Conservation (phyloP, 2,113 vertebrate species). For the Nothocercus nigrocapillus region DNA sequence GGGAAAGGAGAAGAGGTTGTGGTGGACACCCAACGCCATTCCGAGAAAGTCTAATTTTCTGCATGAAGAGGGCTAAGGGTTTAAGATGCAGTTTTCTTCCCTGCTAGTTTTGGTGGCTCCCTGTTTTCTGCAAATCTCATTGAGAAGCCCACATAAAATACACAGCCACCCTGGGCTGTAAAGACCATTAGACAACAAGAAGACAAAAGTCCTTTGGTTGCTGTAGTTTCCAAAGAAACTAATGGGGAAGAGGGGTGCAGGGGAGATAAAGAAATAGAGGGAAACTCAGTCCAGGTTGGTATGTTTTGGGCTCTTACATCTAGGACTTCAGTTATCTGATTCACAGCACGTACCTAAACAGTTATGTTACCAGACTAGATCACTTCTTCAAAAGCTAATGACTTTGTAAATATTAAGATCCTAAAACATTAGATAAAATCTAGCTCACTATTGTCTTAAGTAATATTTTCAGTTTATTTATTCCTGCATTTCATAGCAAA, state of each 20-base stretch:
- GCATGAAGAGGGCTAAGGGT: neutral
- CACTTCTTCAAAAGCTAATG: neutral
- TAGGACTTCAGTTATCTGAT: neutral
- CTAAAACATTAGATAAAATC: neutral
- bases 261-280: neutral
- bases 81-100: accelerated
- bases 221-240: neutral
- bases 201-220: neutral
- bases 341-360: neutral
- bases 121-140: neutral
- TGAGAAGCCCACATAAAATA: accelerated
- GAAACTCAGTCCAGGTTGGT: neutral
- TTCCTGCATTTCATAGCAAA: constrained; percentile 24
- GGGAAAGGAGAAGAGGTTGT: neutral
- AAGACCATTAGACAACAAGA: neutral
- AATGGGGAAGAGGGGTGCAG: accelerated
- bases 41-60: neutral
- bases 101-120: neutral
- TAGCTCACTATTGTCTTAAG: neutral
- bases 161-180: neutral
- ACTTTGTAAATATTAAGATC: neutral
- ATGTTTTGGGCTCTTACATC: neutral
- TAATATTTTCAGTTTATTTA: constrained; percentile 3
- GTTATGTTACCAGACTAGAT: neutral
- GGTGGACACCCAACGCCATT: neutral